Base-by-base conservation (phyloP, 2,113 vertebrate species). In the Lates calcarifer region DNA sequence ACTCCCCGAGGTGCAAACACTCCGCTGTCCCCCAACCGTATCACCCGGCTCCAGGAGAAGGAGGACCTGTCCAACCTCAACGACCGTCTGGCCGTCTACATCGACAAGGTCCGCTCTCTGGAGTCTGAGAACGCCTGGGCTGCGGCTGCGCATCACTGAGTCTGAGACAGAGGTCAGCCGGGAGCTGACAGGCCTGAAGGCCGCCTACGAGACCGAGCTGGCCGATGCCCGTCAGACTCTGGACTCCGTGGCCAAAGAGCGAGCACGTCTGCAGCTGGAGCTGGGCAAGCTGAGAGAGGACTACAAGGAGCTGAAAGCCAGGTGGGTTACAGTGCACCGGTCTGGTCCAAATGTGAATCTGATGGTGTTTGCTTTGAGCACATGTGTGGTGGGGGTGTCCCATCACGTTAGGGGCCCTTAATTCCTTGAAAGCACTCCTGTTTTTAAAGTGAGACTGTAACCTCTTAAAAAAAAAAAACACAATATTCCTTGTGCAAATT, bases 21-120 rank as follows among this genome's bases (percentile, higher is more conserved):
- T 53, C 51, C 92, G 3, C 62, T 96, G 35, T 98, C 97, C 37
- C 98, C 98, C 0, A 97, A 97, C 63, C 97, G 98, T n/a, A 99
- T 99, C 95, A 97, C 97, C 2, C 96, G 98, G 0, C 90, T 98
- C 83, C 98, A 99, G 94, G 98, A 99, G 95, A 99, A 99, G 91
- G 97, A 99, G 60, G 98, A 99, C 56, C 94, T 99, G 81, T 96
- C 95, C 90, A 98, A 99, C 92, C 97, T 99, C 79, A 99, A 99
- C 1, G 98, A 99, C 77, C 97, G 98, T 0, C 80, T 99, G 95
- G 98, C 98, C 0, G 88, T 97, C 61, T 99, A 99, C 94, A 99
- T 99, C 53, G 98, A 99, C 91, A 98, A 98, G 81, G 97, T 99
- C 82, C 97, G 98, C 67, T 98, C 95, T 0, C 92, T 99, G 95